phyloP scores from a whole-genome alignment of 2,888 invertebrate species.

The Sarcophaga subvicina region DNA sequence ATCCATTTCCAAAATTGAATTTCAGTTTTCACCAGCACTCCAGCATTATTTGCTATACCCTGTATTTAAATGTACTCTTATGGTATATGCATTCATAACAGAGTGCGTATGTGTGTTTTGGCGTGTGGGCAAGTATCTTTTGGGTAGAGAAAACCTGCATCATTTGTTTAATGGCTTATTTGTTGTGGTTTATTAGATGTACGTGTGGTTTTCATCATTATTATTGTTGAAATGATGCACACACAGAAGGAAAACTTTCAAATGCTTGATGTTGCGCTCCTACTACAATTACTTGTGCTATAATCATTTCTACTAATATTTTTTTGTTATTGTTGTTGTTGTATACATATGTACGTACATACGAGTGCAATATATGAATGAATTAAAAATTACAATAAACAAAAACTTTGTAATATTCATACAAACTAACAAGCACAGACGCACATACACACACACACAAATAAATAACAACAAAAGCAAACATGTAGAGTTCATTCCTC shows the following conservation, averaged over 20 bases:
- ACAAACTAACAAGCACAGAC: background rate
- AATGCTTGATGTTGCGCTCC: background rate
- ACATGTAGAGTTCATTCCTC: constrained; percentile 23
- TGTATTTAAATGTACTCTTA: background rate
- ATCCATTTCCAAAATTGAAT: too few species aligned
- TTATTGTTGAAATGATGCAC: constrained; percentile 31
- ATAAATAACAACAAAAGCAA: constrained; percentile 48
- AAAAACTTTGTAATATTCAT: constrained; percentile 2
- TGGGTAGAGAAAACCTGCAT: constrained; percentile 6
- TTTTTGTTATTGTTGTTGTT: constrained; percentile 18
- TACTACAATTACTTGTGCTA: background rate
- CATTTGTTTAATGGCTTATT: constrained; percentile 65
- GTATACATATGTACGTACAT: constrained; percentile 17
- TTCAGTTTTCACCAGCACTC: too few species aligned
- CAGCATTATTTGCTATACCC: background rate
- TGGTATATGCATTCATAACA: background rate
- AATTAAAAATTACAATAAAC: constrained; percentile 46
- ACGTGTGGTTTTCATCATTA: constrained; percentile 46
- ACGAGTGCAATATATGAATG: constrained; percentile 26
- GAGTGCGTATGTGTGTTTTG: background rate
- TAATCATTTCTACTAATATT: background rate
- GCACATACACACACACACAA: background rate
- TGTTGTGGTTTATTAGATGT: constrained; percentile 63
- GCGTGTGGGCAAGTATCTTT: background rate
- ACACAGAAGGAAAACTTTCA: background rate